Conservation (phyloP, 2,797 vertebrate species). For the Phyllotis vaccarum region DNA sequence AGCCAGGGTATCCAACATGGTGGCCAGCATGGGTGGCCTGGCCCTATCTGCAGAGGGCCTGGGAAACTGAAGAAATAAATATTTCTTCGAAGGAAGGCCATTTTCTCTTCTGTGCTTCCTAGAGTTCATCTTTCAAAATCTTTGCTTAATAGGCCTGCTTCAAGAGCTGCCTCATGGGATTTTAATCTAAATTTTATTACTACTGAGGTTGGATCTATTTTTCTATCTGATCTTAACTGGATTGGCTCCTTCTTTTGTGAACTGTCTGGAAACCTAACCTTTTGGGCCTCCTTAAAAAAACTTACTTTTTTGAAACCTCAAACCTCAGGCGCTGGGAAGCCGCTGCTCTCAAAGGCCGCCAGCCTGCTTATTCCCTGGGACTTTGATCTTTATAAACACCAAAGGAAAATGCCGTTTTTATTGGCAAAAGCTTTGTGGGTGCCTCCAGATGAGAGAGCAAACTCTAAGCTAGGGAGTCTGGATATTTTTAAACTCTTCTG, state of each 20-base stretch:
- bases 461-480: constrained; percentile 63
- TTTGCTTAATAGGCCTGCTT: not conserved
- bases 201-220: constrained; percentile 39
- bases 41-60: not conserved
- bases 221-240: constrained; percentile 46
- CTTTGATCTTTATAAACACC: constrained; percentile 84
- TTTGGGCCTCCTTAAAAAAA: constrained; percentile 71
- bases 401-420: constrained; percentile 83
- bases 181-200: constrained; percentile 64
- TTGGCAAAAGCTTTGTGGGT: constrained; percentile 83
- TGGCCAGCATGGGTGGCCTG: too few relatives aligned
- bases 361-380: constrained; percentile 62
- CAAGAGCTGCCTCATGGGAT: constrained; percentile 8
- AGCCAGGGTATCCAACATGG: not conserved
- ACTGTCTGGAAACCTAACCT: constrained; percentile 76
- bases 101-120: not conserved
- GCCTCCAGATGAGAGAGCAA: constrained; percentile 70
- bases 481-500: constrained; percentile 79
- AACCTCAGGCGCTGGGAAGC: constrained; percentile 61
- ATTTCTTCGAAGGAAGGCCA: not conserved
- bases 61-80: not conserved
- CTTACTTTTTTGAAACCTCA: constrained; percentile 19
- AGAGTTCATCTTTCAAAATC: constrained; percentile 52
- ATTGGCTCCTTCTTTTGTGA: constrained; percentile 69
- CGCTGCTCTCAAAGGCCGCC: constrained; percentile 68